phyloP scores from a whole-genome alignment of 2,113 vertebrate species.

The Carettochelys insculpta region DNA sequence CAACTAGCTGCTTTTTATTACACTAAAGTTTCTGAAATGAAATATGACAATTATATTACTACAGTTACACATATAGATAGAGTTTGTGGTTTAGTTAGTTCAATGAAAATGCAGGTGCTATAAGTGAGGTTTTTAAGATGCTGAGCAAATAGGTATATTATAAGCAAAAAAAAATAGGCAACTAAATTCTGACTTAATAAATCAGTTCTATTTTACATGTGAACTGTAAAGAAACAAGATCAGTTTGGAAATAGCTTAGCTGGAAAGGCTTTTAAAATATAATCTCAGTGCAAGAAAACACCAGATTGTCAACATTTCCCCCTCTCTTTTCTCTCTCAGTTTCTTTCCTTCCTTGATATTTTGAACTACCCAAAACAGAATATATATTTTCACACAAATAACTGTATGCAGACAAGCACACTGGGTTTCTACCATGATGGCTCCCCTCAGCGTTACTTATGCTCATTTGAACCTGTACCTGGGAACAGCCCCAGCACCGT shows the following conservation, averaged over 20 bases:
- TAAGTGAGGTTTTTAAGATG: fast-evolving
- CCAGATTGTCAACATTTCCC: background rate
- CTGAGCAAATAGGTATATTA: background rate
- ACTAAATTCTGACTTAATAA: background rate
- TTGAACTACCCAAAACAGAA: background rate
- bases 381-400: no score
- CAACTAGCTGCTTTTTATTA: background rate
- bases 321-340: background rate
- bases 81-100: background rate
- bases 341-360: background rate
- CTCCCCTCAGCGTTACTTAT: background rate
- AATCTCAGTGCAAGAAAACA: background rate
- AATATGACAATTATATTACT: background rate
- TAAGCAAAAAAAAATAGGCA: background rate
- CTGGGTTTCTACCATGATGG: background rate
- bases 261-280: background rate
- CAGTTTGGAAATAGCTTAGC: background rate
- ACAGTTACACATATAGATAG: fast-evolving
- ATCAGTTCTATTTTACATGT: background rate
- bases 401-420: background rate
- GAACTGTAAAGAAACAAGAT: background rate
- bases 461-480: slow-evolving; percentile 28
- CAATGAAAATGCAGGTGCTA: no score
- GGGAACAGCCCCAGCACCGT: background rate
- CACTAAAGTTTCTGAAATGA: slow-evolving; percentile 35